Conservation (phyloP, 2,113 vertebrate species). For the Trogon melanurus region DNA sequence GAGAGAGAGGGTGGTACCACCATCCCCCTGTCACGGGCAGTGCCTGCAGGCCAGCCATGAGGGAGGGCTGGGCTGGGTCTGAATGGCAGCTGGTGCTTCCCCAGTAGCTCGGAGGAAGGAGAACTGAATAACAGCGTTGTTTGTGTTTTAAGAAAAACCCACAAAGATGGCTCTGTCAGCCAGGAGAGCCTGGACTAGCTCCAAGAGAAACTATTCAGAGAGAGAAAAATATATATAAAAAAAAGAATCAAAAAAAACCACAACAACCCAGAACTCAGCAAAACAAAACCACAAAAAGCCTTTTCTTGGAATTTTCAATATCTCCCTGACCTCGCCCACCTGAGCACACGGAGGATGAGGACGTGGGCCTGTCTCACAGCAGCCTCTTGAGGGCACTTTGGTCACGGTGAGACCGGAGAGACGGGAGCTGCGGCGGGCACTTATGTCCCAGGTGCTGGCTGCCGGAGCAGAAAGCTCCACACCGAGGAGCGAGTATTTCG, state of each 20-base stretch:
- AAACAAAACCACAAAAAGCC: background rate
- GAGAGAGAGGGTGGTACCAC: no score
- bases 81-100: no score
- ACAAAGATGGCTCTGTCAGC: background rate
- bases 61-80: no score
- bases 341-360: fast-evolving
- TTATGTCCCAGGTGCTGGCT: background rate
- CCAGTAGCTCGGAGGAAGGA: no score
- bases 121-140: no score
- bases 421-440: background rate
- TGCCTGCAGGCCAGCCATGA: no score
- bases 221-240: no score
- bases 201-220: no score
- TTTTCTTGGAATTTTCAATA: background rate
- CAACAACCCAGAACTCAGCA: background rate
- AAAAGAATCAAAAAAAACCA: no score
- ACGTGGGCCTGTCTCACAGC: background rate
- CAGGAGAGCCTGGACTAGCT: no score
- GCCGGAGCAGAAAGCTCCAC: background rate
- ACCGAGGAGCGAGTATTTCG: background rate
- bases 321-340: background rate
- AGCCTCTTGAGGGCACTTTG: background rate
- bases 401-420: fast-evolving
- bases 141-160: no score
- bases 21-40: no score